These are phyloP conservation scores for Andrena camellia DNA, from an alignment of 2,888 invertebrate genomes.

Conservation along the genomic window DNA sequence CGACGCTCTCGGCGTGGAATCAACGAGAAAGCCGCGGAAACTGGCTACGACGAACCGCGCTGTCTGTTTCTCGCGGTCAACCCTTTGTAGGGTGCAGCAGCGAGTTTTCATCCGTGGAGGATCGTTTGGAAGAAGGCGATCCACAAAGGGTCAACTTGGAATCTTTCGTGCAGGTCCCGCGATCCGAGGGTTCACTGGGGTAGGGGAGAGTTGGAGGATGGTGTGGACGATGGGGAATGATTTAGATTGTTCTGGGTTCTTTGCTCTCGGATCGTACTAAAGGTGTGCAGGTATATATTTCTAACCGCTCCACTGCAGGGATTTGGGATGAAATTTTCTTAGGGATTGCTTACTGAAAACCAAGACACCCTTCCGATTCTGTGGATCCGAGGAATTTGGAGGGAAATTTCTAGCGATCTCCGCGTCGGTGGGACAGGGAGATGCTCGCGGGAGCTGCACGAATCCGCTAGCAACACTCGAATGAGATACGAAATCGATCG, in stretches of 20 bases:
- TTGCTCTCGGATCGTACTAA: no score
- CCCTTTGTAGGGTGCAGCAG: not conserved
- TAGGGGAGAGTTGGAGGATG: not conserved
- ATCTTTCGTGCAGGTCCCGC: conserved; percentile 44
- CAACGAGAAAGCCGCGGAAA: not conserved
- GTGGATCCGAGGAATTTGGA: not conserved
- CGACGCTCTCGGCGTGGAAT: conserved; percentile 26
- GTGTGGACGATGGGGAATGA: no score
- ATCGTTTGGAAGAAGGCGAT: not conserved
- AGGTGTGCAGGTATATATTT: no score
- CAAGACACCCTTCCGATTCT: not conserved
- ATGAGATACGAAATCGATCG: conserved; percentile 19
- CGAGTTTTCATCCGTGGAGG: not conserved
- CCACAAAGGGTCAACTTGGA: not conserved
- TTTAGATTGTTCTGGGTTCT: no score
- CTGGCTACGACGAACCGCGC: conserved; percentile 44
- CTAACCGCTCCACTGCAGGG: no score
- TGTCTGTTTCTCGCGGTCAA: conserved; percentile 1
- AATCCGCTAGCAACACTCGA: conserved; percentile 2
- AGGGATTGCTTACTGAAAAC: not conserved
- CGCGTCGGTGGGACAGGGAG: not conserved
- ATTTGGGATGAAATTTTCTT: not conserved
- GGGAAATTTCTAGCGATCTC: not conserved
- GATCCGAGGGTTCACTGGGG: not conserved
- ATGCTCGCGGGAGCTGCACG: conserved; percentile 44